Evolutionary conservation across 1,140 invertebrate genomes (phyloP).

Genomic region (Tetramorium simillimum): DNA sequence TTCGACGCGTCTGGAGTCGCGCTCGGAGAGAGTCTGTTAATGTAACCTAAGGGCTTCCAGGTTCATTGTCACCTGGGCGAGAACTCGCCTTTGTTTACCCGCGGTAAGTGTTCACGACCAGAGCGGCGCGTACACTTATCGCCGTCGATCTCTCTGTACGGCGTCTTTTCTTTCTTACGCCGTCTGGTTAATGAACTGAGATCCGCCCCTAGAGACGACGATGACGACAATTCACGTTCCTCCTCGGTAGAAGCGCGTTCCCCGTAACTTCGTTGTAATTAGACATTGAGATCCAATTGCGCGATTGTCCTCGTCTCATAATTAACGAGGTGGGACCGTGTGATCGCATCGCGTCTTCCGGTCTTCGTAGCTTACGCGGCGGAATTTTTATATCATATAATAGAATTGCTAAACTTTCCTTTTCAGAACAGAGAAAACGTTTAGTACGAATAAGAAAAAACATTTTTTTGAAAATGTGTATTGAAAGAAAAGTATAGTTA

Average conservation of each 20-base stretch:
- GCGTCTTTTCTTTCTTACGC: conserved; percentile 60
- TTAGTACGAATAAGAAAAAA: background rate
- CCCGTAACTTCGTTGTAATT: conserved; percentile 41
- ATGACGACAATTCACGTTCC: conserved; percentile 16
- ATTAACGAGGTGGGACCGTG: conserved; percentile 38
- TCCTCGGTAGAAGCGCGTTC: conserved; percentile 33
- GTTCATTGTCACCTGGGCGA: conserved; percentile 80
- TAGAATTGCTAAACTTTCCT: background rate
- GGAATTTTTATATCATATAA: conserved; percentile 36
- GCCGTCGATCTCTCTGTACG: conserved; percentile 65
- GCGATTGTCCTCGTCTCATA: conserved; percentile 44
- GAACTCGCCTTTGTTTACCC: conserved; percentile 77
- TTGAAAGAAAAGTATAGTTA: too few species aligned
- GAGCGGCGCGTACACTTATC: conserved; percentile 65
- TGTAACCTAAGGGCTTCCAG: conserved; percentile 73
- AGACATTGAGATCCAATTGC: conserved; percentile 55
- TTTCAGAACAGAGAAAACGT: background rate
- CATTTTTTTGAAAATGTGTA: background rate
- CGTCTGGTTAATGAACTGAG: conserved; percentile 76
- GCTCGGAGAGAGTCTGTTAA: conserved; percentile 65
- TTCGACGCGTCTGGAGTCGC: conserved; percentile 68
- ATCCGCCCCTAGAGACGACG: conserved; percentile 56
- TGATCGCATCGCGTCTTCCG: conserved; percentile 19
- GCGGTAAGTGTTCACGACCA: conserved; percentile 66
- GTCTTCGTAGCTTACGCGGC: conserved; percentile 28